Base-by-base conservation (phyloP, 1,140 invertebrate species). In the Atta cephalotes region DNA sequence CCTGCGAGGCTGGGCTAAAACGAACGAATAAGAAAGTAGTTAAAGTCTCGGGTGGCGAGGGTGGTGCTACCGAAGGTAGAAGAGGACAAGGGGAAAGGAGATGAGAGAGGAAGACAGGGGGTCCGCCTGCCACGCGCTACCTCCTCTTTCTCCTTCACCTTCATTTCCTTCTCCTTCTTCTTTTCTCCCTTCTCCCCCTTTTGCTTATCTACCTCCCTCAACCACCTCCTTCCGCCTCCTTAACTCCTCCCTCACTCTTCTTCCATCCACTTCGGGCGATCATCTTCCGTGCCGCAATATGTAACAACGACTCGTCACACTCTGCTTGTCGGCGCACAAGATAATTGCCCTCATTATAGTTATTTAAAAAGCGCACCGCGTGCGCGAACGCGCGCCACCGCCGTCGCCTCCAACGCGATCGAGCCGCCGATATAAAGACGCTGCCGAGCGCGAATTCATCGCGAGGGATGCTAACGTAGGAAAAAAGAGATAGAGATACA, bases 331-430 rank as follows among this genome's bases (percentile, higher is more conserved):
- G 87, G 93, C 92, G 94, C 94, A 93, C 94, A 95, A 93, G 94
- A 94, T 94, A 95, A 95, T 95, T 95, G 93, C 94, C 86, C 93
- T 95, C 94, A 95, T 94, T 94, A 94, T 94, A 93, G 93, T 95
- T 95, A 94, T 95, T 94, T 94, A 93, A 94, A 94, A 95, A 94
- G 90, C 91, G 82, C 88, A 84, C 80, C 70, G 80, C 80, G 70
- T 84, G 80, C 80, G 80, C 80, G 70, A 74, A 74, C 80, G 80
- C 70, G 80, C 80, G 70, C 80, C 68, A 63, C 86, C 80, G 89
- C 86, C 80, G 89, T 86, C 86, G 65, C 74, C 88, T 74, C 62
- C 68, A 63, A 66, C 58, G 76, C 86, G 89, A 91, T 90, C 77
- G 63, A 56, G 51, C 78, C 80, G 63, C 58, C 66, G 90, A 89